phyloP scores from a whole-genome alignment of 1,140 invertebrate genomes.

The Limonius californicus region DNA sequence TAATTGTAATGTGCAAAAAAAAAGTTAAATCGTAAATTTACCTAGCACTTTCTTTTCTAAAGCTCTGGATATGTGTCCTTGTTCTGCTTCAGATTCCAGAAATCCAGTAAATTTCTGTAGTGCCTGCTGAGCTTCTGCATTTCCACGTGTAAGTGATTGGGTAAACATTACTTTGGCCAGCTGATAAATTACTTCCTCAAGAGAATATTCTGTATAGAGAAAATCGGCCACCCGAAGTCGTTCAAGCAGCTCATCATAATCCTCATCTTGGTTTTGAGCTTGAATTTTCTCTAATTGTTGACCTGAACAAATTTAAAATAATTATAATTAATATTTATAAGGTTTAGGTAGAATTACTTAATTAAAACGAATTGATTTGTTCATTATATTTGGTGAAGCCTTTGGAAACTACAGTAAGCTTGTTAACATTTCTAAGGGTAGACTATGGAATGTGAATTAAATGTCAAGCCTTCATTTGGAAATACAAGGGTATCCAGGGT shows the following conservation, averaged over 20 bases:
- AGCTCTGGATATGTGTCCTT: slow-evolving; percentile 62
- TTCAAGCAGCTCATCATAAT: slow-evolving; percentile 58
- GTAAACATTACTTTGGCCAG: slow-evolving; percentile 73
- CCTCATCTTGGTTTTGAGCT: slow-evolving; percentile 36
- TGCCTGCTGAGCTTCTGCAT: slow-evolving; percentile 61
- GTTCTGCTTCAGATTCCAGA: slow-evolving; percentile 64
- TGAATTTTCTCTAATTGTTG: background rate
- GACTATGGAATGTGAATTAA: no score
- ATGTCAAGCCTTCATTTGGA: no score
- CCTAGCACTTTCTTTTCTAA: slow-evolving; percentile 71
- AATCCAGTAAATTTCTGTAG: slow-evolving; percentile 66
- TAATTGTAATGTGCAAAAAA: background rate
- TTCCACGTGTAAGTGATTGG: slow-evolving; percentile 61
- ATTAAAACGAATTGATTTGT: no score
- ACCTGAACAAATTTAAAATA: no score
- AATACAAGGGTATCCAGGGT: no score
- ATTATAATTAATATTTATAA: no score
- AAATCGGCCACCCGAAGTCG: slow-evolving; percentile 61
- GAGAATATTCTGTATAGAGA: slow-evolving; percentile 65
- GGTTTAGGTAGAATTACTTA: no score
- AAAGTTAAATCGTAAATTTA: slow-evolving; percentile 37
- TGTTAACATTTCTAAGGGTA: no score
- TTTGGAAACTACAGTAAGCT: no score
- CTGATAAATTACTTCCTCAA: slow-evolving; percentile 73
- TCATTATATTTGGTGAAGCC: no score